These are phyloP conservation scores for Balaenoptera acutorostrata DNA, from an alignment of 2,113 vertebrate species.

Conservation along the genomic window DNA sequence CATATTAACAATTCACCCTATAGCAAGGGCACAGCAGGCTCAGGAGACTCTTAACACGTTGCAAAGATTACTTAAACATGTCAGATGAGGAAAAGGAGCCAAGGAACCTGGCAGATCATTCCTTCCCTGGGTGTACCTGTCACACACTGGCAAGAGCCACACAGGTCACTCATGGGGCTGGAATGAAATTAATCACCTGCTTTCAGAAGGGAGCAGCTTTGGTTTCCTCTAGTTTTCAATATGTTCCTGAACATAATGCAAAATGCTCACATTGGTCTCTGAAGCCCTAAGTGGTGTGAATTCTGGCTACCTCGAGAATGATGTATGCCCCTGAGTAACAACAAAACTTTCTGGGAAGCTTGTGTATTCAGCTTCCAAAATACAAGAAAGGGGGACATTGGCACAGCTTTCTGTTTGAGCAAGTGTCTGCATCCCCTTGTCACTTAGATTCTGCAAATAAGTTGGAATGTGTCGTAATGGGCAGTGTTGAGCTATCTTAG, in stretches of 20 bases:
- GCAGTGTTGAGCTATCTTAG: not conserved
- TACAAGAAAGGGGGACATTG: not conserved
- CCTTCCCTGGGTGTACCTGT: constrained; percentile 43
- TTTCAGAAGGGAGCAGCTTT: constrained; percentile 19
- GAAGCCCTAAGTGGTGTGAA: constrained; percentile 21
- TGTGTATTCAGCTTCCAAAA: not conserved
- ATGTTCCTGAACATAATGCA: constrained; percentile 42
- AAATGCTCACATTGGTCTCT: constrained; percentile 36
- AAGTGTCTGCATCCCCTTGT: not conserved
- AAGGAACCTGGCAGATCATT: constrained; percentile 51
- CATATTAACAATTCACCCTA: not conserved
- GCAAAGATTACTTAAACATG: constrained; percentile 51
- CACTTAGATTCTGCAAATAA: not conserved
- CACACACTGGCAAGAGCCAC: constrained; percentile 57
- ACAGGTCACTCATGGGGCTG: constrained; percentile 59
- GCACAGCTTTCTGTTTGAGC: not conserved
- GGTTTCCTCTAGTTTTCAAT: constrained; percentile 50
- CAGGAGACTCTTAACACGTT: not conserved
- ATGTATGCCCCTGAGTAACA: not conserved
- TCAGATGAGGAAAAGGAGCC: constrained; percentile 50
- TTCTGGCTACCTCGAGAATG: constrained; percentile 25
- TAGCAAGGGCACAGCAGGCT: constrained; percentile 22
- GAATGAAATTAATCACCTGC: constrained; percentile 66
- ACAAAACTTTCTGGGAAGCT: not conserved
- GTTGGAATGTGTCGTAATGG: not conserved